These are phyloP conservation scores for Willowsia nigromaculata DNA, from an alignment of 2,888 invertebrate genomes.

Conservation along the genomic window DNA sequence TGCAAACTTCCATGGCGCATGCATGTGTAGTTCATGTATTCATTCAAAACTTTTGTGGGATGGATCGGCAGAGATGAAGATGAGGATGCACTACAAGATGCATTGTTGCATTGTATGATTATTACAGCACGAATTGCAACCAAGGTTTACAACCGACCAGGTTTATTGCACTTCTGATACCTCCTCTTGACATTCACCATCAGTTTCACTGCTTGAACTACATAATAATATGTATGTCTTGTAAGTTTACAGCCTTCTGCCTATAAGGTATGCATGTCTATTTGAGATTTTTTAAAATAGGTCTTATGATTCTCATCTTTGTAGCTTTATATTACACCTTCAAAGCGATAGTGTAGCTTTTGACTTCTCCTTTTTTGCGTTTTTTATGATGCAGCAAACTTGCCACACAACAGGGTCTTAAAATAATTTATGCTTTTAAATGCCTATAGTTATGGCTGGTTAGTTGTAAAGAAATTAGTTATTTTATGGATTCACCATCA, in stretches of 20 bases:
- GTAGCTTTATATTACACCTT: background rate
- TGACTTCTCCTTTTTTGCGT: background rate
- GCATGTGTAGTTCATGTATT: background rate
- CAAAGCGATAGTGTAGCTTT: background rate
- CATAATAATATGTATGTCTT: background rate
- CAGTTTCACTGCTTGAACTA: conserved; percentile 39
- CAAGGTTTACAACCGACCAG: conserved; percentile 61
- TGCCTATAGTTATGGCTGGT: background rate
- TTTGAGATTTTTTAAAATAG: conserved; percentile 1
- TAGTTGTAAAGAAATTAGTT: background rate
- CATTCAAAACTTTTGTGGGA: conserved; percentile 20
- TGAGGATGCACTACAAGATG: conserved; percentile 38
- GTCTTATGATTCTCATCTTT: background rate
- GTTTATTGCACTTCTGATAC: conserved; percentile 66
- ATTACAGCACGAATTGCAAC: conserved; percentile 52
- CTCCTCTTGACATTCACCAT: conserved; percentile 60
- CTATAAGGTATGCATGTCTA: background rate
- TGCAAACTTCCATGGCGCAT: background rate
- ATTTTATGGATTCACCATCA: background rate
- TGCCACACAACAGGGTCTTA: conserved; percentile 24
- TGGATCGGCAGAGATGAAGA: conserved; percentile 13
- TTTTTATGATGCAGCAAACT: conserved; percentile 14
- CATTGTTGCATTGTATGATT: conserved; percentile 34
- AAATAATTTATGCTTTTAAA: background rate
- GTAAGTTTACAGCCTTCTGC: too few species aligned